Evolutionary conservation across 1,140 invertebrate species (phyloP), one percentile per base, ranked within the genome.

Genomic region (Drosophila busckii): DNA sequence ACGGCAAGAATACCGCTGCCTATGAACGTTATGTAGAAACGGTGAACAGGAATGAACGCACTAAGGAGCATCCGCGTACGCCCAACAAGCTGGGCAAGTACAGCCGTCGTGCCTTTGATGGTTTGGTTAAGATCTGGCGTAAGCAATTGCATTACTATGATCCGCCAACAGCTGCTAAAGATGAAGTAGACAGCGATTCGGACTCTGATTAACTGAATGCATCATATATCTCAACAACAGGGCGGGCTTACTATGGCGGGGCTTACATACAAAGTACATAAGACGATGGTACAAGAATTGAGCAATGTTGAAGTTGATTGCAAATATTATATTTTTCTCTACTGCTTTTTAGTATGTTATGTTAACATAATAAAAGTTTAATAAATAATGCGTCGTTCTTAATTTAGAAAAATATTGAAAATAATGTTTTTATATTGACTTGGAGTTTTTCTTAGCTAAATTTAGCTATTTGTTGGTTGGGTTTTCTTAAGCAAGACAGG

Each of bases 1-100:
- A 96, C 89, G 97, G 97, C 12, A 98, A 97, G 89, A 97, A 97
- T 84, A 98, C 96, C 6, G 87, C 93, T 54, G 95, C 94, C 25
- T 98, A 98, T 88, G 91, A 94, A 41, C 92, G 92, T 87, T 98
- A 97, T 67, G 82, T 90, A 1, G 88, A 91, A 70, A 60, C 89
- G 56, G 89, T 97, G 26, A 94, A 94, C 0, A 59, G 8, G 38
- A 8, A 35, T 40, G 68, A 92, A 60, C 89, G 96, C 19, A 88
- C 88, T 16, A 90, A 89, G 38, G 90, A 92, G 7, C 92, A 97
- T 89, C 96, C 96, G 7, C 91, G 90, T 70, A 98, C 96, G 9
- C 97, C 97, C 1, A 93, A 95, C 59, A 97, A 96, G 86, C 90
- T 92, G 87, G 80, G 91, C 23, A 96, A 96, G 86, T 97, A 96